These are phyloP conservation scores for Echeneis naucrates DNA, from an alignment of 2,797 vertebrate genomes.

Conservation along the genomic window DNA sequence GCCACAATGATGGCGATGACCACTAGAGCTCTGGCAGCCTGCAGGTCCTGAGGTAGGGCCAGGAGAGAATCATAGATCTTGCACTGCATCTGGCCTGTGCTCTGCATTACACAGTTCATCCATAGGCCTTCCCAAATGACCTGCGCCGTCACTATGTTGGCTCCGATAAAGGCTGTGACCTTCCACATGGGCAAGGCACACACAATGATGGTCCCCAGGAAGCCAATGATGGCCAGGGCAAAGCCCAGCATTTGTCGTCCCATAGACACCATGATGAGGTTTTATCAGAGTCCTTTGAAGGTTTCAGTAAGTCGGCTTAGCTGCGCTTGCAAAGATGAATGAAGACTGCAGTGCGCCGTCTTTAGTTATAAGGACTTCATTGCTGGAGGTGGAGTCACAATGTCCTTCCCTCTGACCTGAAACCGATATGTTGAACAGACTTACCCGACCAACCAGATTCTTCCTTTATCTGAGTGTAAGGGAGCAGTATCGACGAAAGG, in stretches of 20 bases:
- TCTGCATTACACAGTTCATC: conserved; percentile 97
- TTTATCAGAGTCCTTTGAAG: conserved; percentile 18
- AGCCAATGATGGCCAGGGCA: conserved; percentile 87
- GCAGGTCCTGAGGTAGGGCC: conserved; percentile 90
- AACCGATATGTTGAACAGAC: conserved; percentile 49
- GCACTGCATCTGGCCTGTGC: conserved; percentile 98
- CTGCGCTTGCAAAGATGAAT: conserved; percentile 13
- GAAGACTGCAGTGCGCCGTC: not conserved
- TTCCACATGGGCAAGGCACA: conserved; percentile 95
- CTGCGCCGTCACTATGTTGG: conserved; percentile 95
- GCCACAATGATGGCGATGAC: conserved; percentile 87
- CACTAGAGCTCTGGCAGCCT: conserved; percentile 90
- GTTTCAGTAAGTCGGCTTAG: conserved; percentile 31
- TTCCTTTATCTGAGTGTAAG: conserved; percentile 27
- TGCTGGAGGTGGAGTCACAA: conserved; percentile 71
- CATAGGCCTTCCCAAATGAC: conserved; percentile 95
- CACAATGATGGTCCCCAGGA: conserved; percentile 88
- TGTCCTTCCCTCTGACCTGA: conserved; percentile 49
- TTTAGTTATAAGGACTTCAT: conserved; percentile 61
- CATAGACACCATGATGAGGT: conserved; percentile 90
- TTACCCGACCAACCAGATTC: conserved; percentile 79
- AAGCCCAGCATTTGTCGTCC: conserved; percentile 94
- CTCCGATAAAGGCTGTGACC: conserved; percentile 92
- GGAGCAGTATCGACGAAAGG: conserved; percentile 80
- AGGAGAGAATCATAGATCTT: conserved; percentile 94